Base-by-base conservation (phyloP, 2,797 vertebrate species). In the Spinus pinus region DNA sequence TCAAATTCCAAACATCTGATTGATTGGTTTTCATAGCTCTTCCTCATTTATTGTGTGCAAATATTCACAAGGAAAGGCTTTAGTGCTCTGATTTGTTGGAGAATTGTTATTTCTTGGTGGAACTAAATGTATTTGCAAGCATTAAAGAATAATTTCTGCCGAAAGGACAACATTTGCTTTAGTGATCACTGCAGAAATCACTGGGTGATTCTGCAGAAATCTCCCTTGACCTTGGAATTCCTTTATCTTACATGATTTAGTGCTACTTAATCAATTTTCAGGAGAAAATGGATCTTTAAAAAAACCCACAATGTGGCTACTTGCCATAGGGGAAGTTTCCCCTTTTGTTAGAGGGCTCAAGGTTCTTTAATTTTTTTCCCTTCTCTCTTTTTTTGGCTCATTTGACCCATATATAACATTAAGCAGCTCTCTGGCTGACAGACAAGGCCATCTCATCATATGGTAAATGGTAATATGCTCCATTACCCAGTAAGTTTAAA, bases 401-500 rank as follows among this genome's bases (percentile, higher is more conserved):
- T 98, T 98, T 97, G 97, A 96, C 90, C 85, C 92, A 97, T 97
- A 96, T 96, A 97, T 97, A 97, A 97, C 42, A 95, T 96, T 97
- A 97, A 98, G 94, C 82, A 94, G 88, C 85, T 97, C 94, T 70
- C 84, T 96, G 93, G 95, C 92, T 98, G 96, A 96, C 97, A 97
- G 96, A 96, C 69, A 97, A 96, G 78, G 74, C 95, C 80, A 93
- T 97, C 95, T 96, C 94, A 96, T 98, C 97, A 95, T 97, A 97
- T 97, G 97, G 97, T 74, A 97, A 98, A 98, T 97, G 96, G 88
- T 92, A 96, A 96, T 92, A 97, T 31, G 93, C 93, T 97, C 95
- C 97, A 98, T 98, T 98, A 97, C 96, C 94, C 97, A 88, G 79
- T 92, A 95, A 97, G 96, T 97, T 97, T 97, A 97, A 97, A 97